Evolutionary conservation across 2,797 vertebrate genomes (phyloP), one percentile per base, ranked within the genome.

Genomic region (Enteromius viviparus): DNA sequence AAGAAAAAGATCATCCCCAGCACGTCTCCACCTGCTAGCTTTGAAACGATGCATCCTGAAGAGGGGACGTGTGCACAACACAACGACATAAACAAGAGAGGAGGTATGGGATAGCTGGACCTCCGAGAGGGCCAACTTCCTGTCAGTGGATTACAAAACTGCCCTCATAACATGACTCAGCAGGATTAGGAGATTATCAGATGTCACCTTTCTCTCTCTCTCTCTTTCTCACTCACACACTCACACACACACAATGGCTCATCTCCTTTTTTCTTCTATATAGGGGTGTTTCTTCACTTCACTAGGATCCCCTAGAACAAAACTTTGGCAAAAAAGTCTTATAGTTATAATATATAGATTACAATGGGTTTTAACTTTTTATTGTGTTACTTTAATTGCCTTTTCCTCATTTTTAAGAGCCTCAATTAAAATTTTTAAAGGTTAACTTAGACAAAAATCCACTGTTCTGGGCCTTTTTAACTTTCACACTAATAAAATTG

Each of bases 131-230:
- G 65, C 47, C 26, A 62, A 83, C 53, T 69, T 87, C 78, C 84
- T 85, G 71, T 83, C 51, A 45, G 76, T 21, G 12, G 83, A 87
- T 85, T 87, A 85, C 65, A 49, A 78, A 76, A 81, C 80, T 34
- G 14, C 69, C 68, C 71, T 70, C 45, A 42, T 58, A 78, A 78
- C 80, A 83, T 71, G 77, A 80, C 84, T 80, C 80, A 42, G 72
- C 49, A 74, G 49, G 77, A 83, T 81, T 81, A 85, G 72, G 83
- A 83, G 77, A 83, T 81, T 74, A 83, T 81, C 69, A 80, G 74
- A 5, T 83, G 77, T 70, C 78, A 55, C 34, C 40, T 85, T 55
- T 75, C 65, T 47, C 45, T 42, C 9, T 42, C 40, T 42, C 40
- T 42, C 9, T 45, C 42, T 42, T 6, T 40, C 40, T 40, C 42